Base-by-base conservation (phyloP, 2,113 vertebrate species). In the Notarius lentiginosus region DNA sequence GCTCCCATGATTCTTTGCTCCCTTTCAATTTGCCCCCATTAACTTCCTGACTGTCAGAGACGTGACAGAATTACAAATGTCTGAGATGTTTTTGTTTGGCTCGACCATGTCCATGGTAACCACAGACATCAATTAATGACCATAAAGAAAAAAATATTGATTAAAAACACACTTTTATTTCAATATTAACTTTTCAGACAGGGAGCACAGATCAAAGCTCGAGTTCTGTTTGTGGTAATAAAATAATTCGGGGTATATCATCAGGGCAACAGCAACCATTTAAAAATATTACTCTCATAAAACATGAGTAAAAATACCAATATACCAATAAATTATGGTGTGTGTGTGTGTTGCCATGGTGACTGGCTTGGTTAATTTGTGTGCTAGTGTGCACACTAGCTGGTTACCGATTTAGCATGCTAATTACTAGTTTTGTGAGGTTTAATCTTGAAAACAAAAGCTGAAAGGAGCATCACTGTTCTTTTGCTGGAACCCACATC, bases 1-100 rank as follows among this genome's bases (percentile, higher is more conserved):
- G 79, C 80, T 87, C 86, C 61, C 89, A 79, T 76, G 82, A 87
- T 87, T 84, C 61, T 82, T 51, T 79, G 61, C 84, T 86, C 72
- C 55, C 87, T 76, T 89, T 61, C 84, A 80, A 88, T 90, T 88
- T 91, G 61, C 79, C 84, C 61, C 85, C 82, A 87, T 89, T 91
- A 84, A 85, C 87, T 86, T 89, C 47, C 53, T 77, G 87, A 85
- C 85, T 88, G 75, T 85, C 84, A 79, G 73, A 82, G 80, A 85
- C 79, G 77, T 82, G 61, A 72, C 41, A 84, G 85, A 86, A 90
- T 84, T 75, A 79, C 70, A 86, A 85, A 68, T 61, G 56, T 53
- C 60, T 72, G n/a, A 73, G 30, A 77, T n/a, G 6, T 14, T 82
- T 34, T n/a, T 60, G 55, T 79, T 56, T 22, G 15, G 14, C n/a